phyloP scores from a whole-genome alignment of 2,888 invertebrate species.

The Sminthurides aquaticus region DNA sequence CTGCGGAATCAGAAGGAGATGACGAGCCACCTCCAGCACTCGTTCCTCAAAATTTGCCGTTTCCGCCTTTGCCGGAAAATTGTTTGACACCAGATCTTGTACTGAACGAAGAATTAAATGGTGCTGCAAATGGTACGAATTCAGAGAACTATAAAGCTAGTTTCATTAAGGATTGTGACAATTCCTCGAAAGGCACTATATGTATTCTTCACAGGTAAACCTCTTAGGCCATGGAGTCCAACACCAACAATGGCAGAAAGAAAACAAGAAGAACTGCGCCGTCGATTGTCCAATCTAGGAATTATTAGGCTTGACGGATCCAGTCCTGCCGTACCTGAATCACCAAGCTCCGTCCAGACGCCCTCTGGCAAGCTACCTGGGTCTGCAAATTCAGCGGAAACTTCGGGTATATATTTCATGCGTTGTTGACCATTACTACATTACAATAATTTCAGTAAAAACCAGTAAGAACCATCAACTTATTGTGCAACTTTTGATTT shows the following conservation, averaged over 20 bases:
- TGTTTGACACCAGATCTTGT: constrained; percentile 12
- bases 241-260: constrained; percentile 77
- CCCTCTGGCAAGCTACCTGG: not conserved
- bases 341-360: not conserved
- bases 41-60: too few species aligned
- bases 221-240: constrained; percentile 56
- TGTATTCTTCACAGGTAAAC: not conserved
- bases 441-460: not conserved
- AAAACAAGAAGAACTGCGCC: constrained; percentile 78
- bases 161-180: not conserved
- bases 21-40: too few species aligned
- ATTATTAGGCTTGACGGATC: constrained; percentile 9
- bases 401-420: not conserved
- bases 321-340: constrained; percentile 4
- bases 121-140: not conserved
- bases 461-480: too few species aligned
- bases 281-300: constrained; percentile 54
- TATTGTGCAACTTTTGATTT: too few species aligned
- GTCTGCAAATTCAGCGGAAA: not conserved
- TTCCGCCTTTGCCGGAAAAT: constrained; percentile 24
- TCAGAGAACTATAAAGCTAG: not conserved
- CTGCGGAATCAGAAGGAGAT: too few species aligned
- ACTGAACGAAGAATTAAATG: too few species aligned
- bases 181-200: too few species aligned
- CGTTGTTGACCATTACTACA: not conserved